phyloP scores from a whole-genome alignment of 2,888 invertebrate genomes.

The Meandrusa payeni region DNA sequence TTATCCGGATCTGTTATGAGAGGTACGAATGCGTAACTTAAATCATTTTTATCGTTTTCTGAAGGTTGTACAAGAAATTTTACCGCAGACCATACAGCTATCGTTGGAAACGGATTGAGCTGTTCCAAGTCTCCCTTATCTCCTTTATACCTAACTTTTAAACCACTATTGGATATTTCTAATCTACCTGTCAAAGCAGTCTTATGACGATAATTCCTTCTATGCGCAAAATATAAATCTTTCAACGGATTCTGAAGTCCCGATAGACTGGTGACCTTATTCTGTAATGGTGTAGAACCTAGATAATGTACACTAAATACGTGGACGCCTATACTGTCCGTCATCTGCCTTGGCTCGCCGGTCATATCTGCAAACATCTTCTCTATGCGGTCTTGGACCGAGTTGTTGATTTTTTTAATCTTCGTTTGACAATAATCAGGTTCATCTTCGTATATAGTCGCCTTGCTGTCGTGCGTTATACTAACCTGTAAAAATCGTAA shows the following conservation, averaged over 20 bases:
- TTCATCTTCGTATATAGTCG: conserved; percentile 64
- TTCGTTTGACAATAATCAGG: conserved; percentile 63
- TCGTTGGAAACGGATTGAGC: conserved; percentile 92
- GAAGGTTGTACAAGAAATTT: conserved; percentile 87
- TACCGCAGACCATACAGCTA: conserved; percentile 96
- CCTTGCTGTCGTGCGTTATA: conserved; percentile 53
- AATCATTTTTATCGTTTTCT: conserved; percentile 75
- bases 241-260: conserved; percentile 91
- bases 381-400: conserved; percentile 92
- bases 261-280: conserved; percentile 90
- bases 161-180: conserved; percentile 85
- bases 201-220: conserved; percentile 75
- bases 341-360: conserved; percentile 71
- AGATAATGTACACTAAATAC: conserved; percentile 89
- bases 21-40: conserved; percentile 90
- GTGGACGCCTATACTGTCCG: conserved; percentile 78
- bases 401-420: conserved; percentile 77
- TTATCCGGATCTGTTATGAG: conserved; percentile 91
- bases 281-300: conserved; percentile 88
- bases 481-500: conserved; percentile 48
- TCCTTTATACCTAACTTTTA: conserved; percentile 86
- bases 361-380: conserved; percentile 90
- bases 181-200: conserved; percentile 79
- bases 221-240: conserved; percentile 85
- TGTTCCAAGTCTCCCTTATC: conserved; percentile 83